A percentile compares a stretch with the other conserved stretches of the same genome.
Evolutionary conservation across 2,888 invertebrate species (phyloP).

Genomic region (Diaperis boleti): DNA sequence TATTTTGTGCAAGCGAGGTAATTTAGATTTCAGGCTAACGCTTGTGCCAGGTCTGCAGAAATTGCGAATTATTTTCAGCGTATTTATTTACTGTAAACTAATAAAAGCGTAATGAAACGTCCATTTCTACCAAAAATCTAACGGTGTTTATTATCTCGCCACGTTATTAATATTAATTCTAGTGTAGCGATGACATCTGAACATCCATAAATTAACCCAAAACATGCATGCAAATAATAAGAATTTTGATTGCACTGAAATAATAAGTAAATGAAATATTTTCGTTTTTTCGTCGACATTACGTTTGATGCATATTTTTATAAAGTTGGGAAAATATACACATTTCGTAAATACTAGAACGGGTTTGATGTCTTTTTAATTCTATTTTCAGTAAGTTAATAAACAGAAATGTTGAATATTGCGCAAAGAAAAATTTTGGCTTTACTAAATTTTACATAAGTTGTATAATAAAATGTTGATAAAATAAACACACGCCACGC

Average conservation of each 20-base stretch:
- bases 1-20: neutral
- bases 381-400: slow-evolving; percentile 8
- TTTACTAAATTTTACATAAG: too few species aligned
- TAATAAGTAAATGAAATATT: slow-evolving; percentile 24
- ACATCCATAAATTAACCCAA: slow-evolving; percentile 8
- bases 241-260: slow-evolving; percentile 20
- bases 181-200: slow-evolving; percentile 3
- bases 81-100: slow-evolving; percentile 21
- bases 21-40: neutral
- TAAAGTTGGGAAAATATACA: slow-evolving; percentile 20
- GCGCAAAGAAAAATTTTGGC: neutral
- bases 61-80: neutral
- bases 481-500: too few species aligned
- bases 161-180: slow-evolving; percentile 12
- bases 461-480: too few species aligned
- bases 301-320: slow-evolving; percentile 20
- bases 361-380: slow-evolving; percentile 5
- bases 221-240: slow-evolving; percentile 19
- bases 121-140: slow-evolving; percentile 7
- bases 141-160: slow-evolving; percentile 18
- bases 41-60: too few species aligned
- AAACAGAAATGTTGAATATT: neutral
- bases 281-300: neutral
- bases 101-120: slow-evolving; percentile 17
- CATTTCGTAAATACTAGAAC: neutral